Evolutionary conservation across 2,113 vertebrate species (phyloP).

Genomic region (Atractosteus spatula): DNA sequence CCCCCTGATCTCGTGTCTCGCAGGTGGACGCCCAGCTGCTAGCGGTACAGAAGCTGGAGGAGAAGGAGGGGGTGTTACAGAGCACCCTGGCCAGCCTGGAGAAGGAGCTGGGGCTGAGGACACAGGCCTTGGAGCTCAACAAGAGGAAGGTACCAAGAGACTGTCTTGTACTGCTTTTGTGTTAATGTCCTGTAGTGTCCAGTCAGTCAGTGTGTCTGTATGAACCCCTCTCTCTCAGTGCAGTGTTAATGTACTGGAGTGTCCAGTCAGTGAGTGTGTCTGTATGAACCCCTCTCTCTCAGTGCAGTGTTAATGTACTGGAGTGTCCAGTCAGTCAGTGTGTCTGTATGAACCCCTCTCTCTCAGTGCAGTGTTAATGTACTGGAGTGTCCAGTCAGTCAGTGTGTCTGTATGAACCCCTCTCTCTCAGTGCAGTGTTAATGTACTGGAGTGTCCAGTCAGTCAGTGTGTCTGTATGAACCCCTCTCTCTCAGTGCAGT

Average conservation of each 20-base stretch:
- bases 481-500: too few relatives aligned
- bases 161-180: neutral
- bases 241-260: too few relatives aligned
- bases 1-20: neutral
- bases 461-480: too few relatives aligned
- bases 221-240: too few relatives aligned
- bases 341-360: neutral
- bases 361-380: neutral
- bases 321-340: neutral
- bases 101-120: slow-evolving; percentile 79
- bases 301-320: too few relatives aligned
- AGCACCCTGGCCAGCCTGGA: slow-evolving; percentile 76
- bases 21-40: slow-evolving; percentile 89
- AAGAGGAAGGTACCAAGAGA: slow-evolving; percentile 81
- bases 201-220: too few relatives aligned
- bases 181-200: too few relatives aligned
- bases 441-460: too few relatives aligned
- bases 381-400: too few relatives aligned
- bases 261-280: neutral
- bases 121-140: slow-evolving; percentile 85
- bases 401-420: neutral
- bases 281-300: neutral
- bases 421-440: slow-evolving; percentile 70
- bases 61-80: slow-evolving; percentile 85
- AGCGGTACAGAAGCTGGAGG: slow-evolving; percentile 87